Evolutionary conservation across 2,888 invertebrate species (phyloP).

Genomic region (Protonemura montana): DNA sequence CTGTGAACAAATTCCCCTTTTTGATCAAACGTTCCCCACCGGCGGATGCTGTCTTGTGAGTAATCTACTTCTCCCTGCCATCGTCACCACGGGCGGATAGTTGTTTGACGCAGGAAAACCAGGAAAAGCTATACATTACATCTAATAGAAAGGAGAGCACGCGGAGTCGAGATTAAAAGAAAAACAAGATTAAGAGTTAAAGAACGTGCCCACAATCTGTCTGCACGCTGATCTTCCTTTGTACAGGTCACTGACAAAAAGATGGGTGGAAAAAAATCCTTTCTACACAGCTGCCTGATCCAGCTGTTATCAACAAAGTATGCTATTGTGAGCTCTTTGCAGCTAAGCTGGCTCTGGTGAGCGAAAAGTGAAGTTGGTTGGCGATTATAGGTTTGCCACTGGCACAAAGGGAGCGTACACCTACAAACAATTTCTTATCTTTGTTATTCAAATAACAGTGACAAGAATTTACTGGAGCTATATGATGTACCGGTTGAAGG

Average conservation of each 20-base stretch:
- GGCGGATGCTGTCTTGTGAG: not conserved
- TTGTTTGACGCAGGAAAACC: not conserved
- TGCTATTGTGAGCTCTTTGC: not conserved
- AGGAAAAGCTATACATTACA: constrained; percentile 8
- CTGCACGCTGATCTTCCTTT: constrained; percentile 30
- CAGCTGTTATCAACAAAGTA: constrained; percentile 18
- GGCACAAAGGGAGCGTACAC: not conserved
- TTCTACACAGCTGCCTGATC: not conserved
- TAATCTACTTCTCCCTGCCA: constrained; percentile 4
- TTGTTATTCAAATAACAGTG: not conserved
- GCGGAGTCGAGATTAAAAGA: not conserved
- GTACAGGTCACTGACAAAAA: constrained; percentile 24
- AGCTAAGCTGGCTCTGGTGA: not conserved
- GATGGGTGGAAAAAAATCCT: constrained; percentile 22
- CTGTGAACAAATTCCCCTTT: not conserved
- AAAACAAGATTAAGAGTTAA: constrained; percentile 24
- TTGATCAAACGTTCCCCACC: not conserved
- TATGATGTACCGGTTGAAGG: too few species aligned
- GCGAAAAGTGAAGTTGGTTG: not conserved
- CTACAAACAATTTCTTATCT: not conserved
- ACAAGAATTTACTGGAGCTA: not conserved
- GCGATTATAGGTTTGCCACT: not conserved
- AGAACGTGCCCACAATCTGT: constrained; percentile 25
- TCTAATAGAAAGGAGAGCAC: constrained; percentile 21
- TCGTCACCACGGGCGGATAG: not conserved